Evolutionary conservation across 1,140 invertebrate species (phyloP), one percentile per base, ranked within the genome.

Genomic region (Elymnias hypermnestra): DNA sequence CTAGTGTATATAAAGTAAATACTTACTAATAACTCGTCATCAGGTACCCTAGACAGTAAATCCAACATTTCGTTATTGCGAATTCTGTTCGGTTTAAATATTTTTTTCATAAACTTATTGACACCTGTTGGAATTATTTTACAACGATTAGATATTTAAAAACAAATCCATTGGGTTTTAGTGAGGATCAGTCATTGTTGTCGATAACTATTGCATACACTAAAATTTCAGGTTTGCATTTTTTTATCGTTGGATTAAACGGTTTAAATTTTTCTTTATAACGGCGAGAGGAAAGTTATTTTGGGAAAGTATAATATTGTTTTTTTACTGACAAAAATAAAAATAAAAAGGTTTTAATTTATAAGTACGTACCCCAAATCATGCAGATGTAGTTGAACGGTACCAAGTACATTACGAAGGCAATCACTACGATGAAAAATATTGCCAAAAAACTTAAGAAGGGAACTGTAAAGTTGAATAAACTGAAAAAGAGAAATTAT

Each of bases 41-140:
- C 96, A 9, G 97, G 97, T 35, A 99, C 95, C 58, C 98, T 87
- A 0, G 96, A 97, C 29, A 99, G 88, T 57, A 98, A 94, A 87
- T 99, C 97, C 38, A 99, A 84, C 13, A 99, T 76, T 90, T 99
- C 98, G 87, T 98, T 99, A 77, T 99, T 98, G 5, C 95, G 94
- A 70, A 98, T 93, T 43, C 94, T 93, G 82, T 98, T 92, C 3
- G 97, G 97, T 41, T 94, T 89, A 14, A 98, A 71, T 51, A 99
- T 88, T 79, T 97, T 95, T 54, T 97, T 92, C 1, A 95, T 92
- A 86, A 99, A 99, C 84, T 99, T 99, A 83, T 97, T 96, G 10
- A 98, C 89, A 28, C 63, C 75, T 83, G 47, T 15, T 4, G 15
- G 29, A 29, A 25, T 28, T n/a, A 39, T 50, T 10, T n/a, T n/a